These are phyloP conservation scores for Leptobrachium ailaonicum DNA, from an alignment of 2,113 vertebrate species.

Conservation along the genomic window DNA sequence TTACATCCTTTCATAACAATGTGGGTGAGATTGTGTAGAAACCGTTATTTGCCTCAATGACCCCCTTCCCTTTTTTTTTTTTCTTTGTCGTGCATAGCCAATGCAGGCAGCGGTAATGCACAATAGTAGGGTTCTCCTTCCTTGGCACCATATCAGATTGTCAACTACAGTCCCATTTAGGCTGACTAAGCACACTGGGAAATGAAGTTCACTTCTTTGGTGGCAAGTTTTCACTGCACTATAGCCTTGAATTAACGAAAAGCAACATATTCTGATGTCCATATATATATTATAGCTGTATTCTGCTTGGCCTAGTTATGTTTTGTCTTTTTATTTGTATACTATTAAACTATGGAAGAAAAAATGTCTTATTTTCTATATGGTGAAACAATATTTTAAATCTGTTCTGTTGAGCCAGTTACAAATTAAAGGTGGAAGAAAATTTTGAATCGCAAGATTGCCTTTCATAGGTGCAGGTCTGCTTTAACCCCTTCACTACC, in stretches of 20 bases:
- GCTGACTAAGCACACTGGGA: no score
- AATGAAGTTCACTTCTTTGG: no score
- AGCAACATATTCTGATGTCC: constrained; percentile 16
- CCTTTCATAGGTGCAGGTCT: no score
- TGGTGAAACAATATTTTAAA: no score
- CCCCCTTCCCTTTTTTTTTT: not conserved
- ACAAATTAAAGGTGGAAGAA: no score
- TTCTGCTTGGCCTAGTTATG: constrained; percentile 38
- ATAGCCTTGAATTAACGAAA: constrained; percentile 6
- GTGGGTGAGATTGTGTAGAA: constrained; percentile 5
- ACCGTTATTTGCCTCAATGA: not conserved
- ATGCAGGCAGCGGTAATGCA: constrained; percentile 40
- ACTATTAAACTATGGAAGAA: constrained; percentile 29
- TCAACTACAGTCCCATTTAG: no score
- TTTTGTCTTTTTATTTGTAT: constrained; percentile 36
- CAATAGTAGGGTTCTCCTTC: no score
- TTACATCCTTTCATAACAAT: constrained; percentile 6
- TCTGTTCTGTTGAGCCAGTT: no score
- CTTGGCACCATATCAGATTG: no score
- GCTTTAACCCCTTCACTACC: no score
- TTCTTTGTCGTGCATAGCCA: constrained; percentile 17
- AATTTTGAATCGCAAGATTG: no score
- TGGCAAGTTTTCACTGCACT: not conserved
- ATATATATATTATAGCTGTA: constrained; percentile 37
- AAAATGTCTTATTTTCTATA: not conserved